These are phyloP conservation scores for Staurois parvus DNA, from an alignment of 2,797 vertebrate genomes.

Conservation along the genomic window DNA sequence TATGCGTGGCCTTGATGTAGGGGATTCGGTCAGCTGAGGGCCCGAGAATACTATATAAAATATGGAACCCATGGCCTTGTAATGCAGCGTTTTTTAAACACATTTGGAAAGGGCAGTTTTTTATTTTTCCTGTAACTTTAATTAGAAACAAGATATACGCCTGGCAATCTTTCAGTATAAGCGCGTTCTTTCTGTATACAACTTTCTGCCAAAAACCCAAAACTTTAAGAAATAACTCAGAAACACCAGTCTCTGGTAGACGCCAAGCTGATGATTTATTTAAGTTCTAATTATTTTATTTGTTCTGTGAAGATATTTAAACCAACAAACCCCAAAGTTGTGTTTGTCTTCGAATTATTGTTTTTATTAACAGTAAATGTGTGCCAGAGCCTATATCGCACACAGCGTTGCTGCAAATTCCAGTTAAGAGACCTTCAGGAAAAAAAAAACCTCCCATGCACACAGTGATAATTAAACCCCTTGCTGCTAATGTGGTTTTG, in stretches of 20 bases:
- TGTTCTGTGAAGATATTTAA: background rate
- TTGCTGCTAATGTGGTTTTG: background rate
- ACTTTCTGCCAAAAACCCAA: background rate
- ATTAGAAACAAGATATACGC: background rate
- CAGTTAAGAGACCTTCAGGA: background rate
- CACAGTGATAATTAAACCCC: conserved; percentile 8
- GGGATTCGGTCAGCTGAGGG: no score
- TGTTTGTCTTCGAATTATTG: background rate
- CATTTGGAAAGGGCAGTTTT: no score
- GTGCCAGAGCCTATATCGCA: background rate
- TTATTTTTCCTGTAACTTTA: no score
- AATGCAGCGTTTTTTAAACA: no score
- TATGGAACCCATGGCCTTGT: no score
- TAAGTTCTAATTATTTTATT: conserved; percentile 2
- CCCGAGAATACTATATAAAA: no score
- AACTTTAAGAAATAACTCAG: background rate
- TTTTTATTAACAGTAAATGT: background rate
- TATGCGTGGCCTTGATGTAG: no score
- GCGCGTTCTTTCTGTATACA: background rate
- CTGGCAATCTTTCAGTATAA: background rate
- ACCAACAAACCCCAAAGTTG: background rate
- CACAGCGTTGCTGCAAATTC: background rate
- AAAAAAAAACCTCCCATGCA: background rate
- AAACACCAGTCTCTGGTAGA: background rate
- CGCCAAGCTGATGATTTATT: conserved; percentile 9